These are phyloP conservation scores for Trichomycterus rosablanca DNA, from an alignment of 2,113 vertebrate species.

Conservation along the genomic window DNA sequence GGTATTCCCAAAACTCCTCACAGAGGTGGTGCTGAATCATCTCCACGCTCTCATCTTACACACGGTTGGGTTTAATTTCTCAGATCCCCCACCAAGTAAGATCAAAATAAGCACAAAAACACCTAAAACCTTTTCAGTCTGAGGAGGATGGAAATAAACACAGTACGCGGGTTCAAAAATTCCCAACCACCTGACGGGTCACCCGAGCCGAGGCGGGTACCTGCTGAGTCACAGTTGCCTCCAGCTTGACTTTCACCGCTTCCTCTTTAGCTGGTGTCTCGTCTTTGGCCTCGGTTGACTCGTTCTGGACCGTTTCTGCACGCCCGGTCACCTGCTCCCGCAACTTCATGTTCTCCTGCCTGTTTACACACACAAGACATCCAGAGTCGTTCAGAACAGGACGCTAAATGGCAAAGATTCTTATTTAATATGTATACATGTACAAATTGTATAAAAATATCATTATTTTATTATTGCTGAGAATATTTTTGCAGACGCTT, in stretches of 20 bases:
- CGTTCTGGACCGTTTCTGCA: slow-evolving; percentile 49
- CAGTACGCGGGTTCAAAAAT: no score
- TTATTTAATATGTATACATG: no score
- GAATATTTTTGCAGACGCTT: no score
- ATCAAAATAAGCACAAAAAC: not conserved
- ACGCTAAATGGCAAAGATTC: no score
- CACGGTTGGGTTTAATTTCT: not conserved
- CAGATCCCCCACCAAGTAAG: not conserved
- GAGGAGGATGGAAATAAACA: no score
- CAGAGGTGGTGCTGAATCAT: not conserved
- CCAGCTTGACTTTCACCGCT: slow-evolving; percentile 61
- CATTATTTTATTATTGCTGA: no score
- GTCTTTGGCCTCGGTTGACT: slow-evolving; percentile 64
- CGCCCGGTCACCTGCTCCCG: slow-evolving; percentile 79
- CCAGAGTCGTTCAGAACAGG: no score
- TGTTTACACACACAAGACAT: slow-evolving; percentile 45
- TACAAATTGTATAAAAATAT: no score
- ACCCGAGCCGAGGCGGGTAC: slow-evolving; percentile 52
- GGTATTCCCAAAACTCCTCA: slow-evolving; percentile 21
- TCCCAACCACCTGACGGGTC: no score
- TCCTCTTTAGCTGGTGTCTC: slow-evolving; percentile 57
- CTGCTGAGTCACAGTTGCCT: slow-evolving; percentile 72
- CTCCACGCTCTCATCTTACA: slow-evolving; percentile 7
- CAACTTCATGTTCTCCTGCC: slow-evolving; percentile 89
- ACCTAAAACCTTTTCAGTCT: no score